These are phyloP conservation scores for Notolabrus celidotus DNA, from an alignment of 2,797 vertebrate species.

Conservation along the genomic window DNA sequence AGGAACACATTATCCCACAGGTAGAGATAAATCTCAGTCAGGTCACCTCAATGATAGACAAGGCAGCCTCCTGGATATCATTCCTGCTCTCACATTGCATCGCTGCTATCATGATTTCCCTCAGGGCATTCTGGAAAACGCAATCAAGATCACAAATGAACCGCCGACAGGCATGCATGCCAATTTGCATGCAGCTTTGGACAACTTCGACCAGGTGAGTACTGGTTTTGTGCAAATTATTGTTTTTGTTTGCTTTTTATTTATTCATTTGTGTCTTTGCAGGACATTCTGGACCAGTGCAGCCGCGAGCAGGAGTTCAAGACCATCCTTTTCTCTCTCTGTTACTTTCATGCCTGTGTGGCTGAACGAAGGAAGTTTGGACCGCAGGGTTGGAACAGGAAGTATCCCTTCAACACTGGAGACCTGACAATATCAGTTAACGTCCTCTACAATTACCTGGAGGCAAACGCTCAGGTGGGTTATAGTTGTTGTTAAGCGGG, in stretches of 20 bases:
- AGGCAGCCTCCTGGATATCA: neutral
- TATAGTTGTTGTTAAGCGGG: neutral
- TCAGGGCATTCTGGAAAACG: conserved; percentile 88
- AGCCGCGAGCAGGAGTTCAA: conserved; percentile 90
- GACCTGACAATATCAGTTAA: conserved; percentile 86
- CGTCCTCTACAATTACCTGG: conserved; percentile 86
- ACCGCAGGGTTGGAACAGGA: conserved; percentile 88
- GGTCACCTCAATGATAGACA: neutral
- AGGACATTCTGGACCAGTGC: conserved; percentile 89
- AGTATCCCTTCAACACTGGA: conserved; percentile 87
- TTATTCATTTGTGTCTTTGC: neutral
- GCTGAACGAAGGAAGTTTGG: conserved; percentile 87
- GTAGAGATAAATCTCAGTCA: conserved; percentile 41
- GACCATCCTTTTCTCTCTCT: conserved; percentile 87
- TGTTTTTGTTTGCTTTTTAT: neutral
- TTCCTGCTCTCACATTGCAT: neutral
- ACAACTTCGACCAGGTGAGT: conserved; percentile 88
- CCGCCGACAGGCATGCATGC: conserved; percentile 87
- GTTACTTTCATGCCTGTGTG: conserved; percentile 87
- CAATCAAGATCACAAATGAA: conserved; percentile 90
- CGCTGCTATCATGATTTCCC: neutral
- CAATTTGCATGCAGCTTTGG: conserved; percentile 84
- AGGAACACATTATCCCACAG: conserved; percentile 87
- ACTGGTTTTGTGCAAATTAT: neutral
- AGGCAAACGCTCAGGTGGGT: conserved; percentile 85